These are phyloP conservation scores for Lucilia sericata DNA, from an alignment of 1,140 invertebrate genomes.

Conservation along the genomic window DNA sequence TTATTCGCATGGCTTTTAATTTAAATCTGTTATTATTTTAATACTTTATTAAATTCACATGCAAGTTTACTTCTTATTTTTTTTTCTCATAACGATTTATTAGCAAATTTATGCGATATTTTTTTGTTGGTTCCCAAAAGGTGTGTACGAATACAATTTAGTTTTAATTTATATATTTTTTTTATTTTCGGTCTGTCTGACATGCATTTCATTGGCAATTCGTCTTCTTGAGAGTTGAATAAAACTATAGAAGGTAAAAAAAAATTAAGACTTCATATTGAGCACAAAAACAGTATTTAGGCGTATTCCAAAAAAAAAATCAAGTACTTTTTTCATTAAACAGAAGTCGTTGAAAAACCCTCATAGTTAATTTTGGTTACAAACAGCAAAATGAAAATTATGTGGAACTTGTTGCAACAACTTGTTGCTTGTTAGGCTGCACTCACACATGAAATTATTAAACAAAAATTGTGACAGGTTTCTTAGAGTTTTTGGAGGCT, in stretches of 20 bases:
- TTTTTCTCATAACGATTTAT: constrained; percentile 25
- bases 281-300: not conserved
- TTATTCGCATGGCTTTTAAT: not conserved
- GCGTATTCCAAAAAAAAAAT: constrained; percentile 8
- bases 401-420: constrained; percentile 38
- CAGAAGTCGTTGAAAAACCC: constrained; percentile 38
- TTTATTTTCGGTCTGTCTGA: not conserved
- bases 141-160: constrained; percentile 27
- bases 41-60: not conserved
- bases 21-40: not conserved
- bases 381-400: constrained; percentile 24
- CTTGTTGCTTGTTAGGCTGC: constrained; percentile 2
- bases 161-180: not conserved
- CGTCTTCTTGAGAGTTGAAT: not conserved
- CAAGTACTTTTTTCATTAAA: not conserved
- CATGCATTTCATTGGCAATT: not conserved
- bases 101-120: constrained; percentile 39
- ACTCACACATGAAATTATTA: constrained; percentile 11
- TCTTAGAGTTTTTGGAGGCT: not conserved
- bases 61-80: not conserved
- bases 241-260: not conserved
- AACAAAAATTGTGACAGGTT: constrained; percentile 18
- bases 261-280: constrained; percentile 32
- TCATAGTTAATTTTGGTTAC: constrained; percentile 7
- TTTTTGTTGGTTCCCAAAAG: constrained; percentile 32